phyloP scores from a whole-genome alignment of 1,140 invertebrate species.

The Temnothorax longispinosus region DNA sequence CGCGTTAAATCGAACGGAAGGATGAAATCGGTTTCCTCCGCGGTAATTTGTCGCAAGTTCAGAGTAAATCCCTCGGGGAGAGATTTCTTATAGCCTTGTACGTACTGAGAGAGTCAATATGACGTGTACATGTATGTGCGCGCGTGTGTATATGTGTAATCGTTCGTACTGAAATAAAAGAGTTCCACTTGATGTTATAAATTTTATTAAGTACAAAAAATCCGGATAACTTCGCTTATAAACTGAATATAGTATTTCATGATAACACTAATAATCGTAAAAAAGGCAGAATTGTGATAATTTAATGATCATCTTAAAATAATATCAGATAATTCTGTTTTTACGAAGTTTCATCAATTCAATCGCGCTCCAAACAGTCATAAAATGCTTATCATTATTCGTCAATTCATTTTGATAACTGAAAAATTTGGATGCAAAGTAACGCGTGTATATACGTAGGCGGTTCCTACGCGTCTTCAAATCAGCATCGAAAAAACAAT shows the following conservation, averaged over 20 bases:
- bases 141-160: not conserved
- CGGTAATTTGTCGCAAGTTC: not conserved
- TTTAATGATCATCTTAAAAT: not conserved
- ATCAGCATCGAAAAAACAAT: not conserved
- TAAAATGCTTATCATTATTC: not conserved
- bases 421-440: conserved; percentile 8
- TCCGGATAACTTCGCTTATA: not conserved
- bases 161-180: not conserved
- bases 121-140: not conserved
- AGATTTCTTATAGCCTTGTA: not conserved
- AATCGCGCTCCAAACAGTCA: not conserved
- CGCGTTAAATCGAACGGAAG: conserved; percentile 40
- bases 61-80: not conserved
- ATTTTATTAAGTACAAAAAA: not conserved
- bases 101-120: not conserved
- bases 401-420: not conserved
- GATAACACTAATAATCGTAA: not conserved
- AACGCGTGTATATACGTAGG: not conserved
- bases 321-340: not conserved
- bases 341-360: not conserved
- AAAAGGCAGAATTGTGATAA: not conserved
- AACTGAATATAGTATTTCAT: not conserved
- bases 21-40: not conserved
- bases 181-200: not conserved
- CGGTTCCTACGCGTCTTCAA: not conserved